Evolutionary conservation across 2,888 invertebrate species (phyloP), one percentile per base, ranked within the genome.

Genomic region (Thereva nobilitata): DNA sequence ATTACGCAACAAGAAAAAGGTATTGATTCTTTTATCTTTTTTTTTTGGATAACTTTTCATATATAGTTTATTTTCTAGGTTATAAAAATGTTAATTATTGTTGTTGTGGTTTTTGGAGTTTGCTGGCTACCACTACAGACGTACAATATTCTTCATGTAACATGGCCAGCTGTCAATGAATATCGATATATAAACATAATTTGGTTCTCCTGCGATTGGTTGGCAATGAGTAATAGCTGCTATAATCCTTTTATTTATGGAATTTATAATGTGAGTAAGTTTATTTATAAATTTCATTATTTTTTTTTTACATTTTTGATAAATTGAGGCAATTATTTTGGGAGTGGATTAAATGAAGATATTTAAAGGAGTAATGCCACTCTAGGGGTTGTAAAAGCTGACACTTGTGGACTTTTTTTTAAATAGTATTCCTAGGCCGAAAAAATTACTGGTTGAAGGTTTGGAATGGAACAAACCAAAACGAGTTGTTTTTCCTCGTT

Each of bases 201-300:
- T 67, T 94, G 90, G 86, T 92, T 94, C 80, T 90, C 89, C 78
- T 90, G 88, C 75, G 93, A 94, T 79, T 92, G 92, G 92, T 81
- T 93, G 76, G 90, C 90, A 1, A 93, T 93, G 92, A 91, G 91
- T 75, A 94, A 93, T 77, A 92, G 92, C 66, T 93, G 93, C 79
- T 91, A 91, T 78, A 94, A 94, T 79, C 93, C 93, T 0, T 93
- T 94, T 77, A 93, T 94, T 74, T 94, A 94, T 76, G 93, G 92
- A 42, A 90, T 93, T 72, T 92, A 92, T 75, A 93, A 93, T 77
- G 93, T 93, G 82, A 90, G 88, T 85, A 73, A 12, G 9, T 45
- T 34, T 52, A 40, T 59, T 45, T 71, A 81, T 82, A 12, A n/a
- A 7, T 4, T 55, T 9, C 9, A 4, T 10, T 8, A 41, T 53